phyloP scores from a whole-genome alignment of 2,888 invertebrate genomes.

The Drosophila parthenogenetica region DNA sequence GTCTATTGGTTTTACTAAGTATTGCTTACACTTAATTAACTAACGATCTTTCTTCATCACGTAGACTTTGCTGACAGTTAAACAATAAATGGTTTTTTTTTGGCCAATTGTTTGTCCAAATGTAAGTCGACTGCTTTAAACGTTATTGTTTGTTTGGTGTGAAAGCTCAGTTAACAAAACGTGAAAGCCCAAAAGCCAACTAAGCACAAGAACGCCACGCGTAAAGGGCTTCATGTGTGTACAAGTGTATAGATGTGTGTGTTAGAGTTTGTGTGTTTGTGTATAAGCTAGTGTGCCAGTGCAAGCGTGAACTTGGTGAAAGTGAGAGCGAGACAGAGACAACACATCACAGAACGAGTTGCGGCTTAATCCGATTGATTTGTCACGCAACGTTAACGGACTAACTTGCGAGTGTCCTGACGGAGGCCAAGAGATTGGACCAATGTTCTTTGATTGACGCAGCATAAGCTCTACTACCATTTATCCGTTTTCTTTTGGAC shows the following conservation, averaged over 20 bases:
- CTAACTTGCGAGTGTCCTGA: slow-evolving; percentile 37
- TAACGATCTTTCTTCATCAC: too few relatives aligned
- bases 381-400: slow-evolving; percentile 73
- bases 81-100: slow-evolving; percentile 11
- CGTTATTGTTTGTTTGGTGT: slow-evolving; percentile 2
- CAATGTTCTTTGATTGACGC: slow-evolving; percentile 52
- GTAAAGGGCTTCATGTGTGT: slow-evolving; percentile 8
- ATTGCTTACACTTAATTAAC: too few relatives aligned
- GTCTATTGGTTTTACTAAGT: too few relatives aligned
- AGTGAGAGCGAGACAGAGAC: slow-evolving; percentile 18
- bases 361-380: slow-evolving; percentile 78
- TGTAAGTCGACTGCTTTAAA: slow-evolving; percentile 17
- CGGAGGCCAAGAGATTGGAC: neutral
- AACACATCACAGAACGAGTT: slow-evolving; percentile 32
- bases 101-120: slow-evolving; percentile 19
- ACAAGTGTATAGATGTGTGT: slow-evolving; percentile 2
- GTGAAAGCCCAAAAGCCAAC: slow-evolving; percentile 31
- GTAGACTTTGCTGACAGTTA: neutral
- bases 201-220: slow-evolving; percentile 39
- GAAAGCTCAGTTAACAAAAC: slow-evolving; percentile 22
- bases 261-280: slow-evolving; percentile 24
- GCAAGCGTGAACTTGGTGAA: slow-evolving; percentile 41
- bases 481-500: slow-evolving; percentile 7
- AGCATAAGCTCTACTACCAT: slow-evolving; percentile 35
- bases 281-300: slow-evolving; percentile 28